Conservation (phyloP, 2,888 invertebrate genomes). For the Torymus tubicola region DNA sequence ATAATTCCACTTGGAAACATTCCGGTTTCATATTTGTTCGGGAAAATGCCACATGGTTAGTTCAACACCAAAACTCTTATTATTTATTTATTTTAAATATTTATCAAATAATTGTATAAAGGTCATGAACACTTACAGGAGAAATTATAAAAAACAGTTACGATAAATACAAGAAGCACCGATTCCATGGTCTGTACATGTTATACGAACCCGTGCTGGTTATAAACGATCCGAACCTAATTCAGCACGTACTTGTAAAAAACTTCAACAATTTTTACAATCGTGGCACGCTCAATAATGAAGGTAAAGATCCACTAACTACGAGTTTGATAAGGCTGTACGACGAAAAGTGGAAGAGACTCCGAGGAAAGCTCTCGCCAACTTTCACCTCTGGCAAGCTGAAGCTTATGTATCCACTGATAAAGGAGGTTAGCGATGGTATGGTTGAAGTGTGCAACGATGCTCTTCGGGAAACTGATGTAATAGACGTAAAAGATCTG, state of each 20-base stretch:
- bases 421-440: constrained; percentile 60
- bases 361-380: constrained; percentile 67
- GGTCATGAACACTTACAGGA: background rate
- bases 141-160: constrained; percentile 17
- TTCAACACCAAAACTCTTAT: background rate
- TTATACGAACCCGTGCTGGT: constrained; percentile 61
- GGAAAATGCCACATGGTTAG: constrained; percentile 38
- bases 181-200: constrained; percentile 58
- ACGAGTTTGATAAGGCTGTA: constrained; percentile 57
- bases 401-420: constrained; percentile 63
- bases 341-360: constrained; percentile 65
- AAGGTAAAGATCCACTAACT: constrained; percentile 59
- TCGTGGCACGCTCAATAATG: constrained; percentile 59
- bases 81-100: too few species aligned
- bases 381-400: constrained; percentile 69
- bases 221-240: constrained; percentile 64
- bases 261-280: constrained; percentile 66
- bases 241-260: constrained; percentile 62
- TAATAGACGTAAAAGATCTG: constrained; percentile 52
- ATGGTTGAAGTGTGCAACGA: constrained; percentile 48
- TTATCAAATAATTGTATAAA: background rate
- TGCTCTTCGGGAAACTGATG: constrained; percentile 1
- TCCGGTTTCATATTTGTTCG: constrained; percentile 32
- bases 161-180: constrained; percentile 43
- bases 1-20: constrained; percentile 63